These are phyloP conservation scores for Phyllostomus hastatus DNA, from an alignment of 2,113 vertebrate species.

Conservation along the genomic window DNA sequence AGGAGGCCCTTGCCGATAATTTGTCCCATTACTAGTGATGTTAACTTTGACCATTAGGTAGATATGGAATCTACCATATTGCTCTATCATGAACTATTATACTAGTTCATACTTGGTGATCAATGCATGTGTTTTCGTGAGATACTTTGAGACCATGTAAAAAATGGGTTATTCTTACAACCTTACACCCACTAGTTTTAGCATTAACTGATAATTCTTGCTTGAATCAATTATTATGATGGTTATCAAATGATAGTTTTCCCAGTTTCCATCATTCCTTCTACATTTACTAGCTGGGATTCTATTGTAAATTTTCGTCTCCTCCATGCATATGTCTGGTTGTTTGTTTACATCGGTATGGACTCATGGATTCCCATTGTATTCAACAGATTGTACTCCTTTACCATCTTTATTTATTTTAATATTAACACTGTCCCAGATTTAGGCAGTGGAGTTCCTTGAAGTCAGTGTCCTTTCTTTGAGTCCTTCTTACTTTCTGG, in stretches of 20 bases:
- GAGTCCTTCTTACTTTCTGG: neutral
- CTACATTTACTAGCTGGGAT: neutral
- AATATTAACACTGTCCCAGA: neutral
- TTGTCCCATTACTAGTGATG: neutral
- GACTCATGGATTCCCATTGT: neutral
- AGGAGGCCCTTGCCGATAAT: neutral
- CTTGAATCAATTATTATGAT: neutral
- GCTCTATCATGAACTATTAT: neutral
- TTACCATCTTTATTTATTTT: neutral
- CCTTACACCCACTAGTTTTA: neutral
- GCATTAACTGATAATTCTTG: neutral
- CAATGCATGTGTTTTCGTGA: neutral
- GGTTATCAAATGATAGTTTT: constrained; percentile 13
- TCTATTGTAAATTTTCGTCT: neutral
- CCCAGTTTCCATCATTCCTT: neutral
- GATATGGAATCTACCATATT: neutral
- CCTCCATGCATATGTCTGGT: neutral
- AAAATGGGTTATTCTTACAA: neutral
- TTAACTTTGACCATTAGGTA: neutral
- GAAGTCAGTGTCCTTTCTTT: neutral
- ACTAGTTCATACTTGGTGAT: neutral
- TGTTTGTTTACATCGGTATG: neutral
- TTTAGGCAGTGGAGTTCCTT: neutral
- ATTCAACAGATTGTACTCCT: neutral
- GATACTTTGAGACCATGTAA: neutral